Conservation (phyloP, 2,113 vertebrate species). For the Mormyrus iriodes region DNA sequence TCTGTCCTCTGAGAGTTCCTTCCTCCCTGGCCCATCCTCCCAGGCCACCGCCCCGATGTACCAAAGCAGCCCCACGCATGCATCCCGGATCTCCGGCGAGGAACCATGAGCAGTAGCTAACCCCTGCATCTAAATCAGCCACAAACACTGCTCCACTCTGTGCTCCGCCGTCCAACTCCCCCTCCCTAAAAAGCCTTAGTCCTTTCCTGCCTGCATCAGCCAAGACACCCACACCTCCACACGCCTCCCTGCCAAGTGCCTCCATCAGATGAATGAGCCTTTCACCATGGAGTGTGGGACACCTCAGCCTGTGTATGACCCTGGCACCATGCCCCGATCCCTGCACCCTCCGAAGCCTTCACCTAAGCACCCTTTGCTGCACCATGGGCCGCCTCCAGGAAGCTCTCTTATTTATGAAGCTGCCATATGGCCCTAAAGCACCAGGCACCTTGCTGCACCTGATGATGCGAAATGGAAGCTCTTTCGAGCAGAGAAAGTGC, state of each 20-base stretch:
- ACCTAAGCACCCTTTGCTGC: background rate
- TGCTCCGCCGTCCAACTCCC: background rate
- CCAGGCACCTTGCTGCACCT: background rate
- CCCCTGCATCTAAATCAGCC: conserved; percentile 4
- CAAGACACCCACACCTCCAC: conserved; percentile 8
- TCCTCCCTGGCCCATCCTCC: background rate
- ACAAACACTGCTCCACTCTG: background rate
- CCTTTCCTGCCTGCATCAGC: conserved; percentile 7
- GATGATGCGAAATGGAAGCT: background rate
- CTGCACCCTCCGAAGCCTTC: background rate
- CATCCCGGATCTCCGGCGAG: background rate
- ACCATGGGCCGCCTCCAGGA: background rate
- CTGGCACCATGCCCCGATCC: background rate
- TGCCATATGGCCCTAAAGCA: background rate
- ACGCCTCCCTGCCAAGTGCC: conserved; percentile 21
- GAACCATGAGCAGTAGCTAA: background rate
- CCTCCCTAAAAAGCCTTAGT: background rate
- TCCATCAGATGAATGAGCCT: conserved; percentile 13
- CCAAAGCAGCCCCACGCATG: background rate
- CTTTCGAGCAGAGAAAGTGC: background rate
- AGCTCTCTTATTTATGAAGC: background rate
- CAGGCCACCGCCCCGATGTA: background rate
- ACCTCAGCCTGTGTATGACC: background rate
- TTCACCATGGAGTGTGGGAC: background rate
- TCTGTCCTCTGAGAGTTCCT: background rate